Evolutionary conservation across 2,888 invertebrate genomes (phyloP), one percentile per base, ranked within the genome.

Genomic region (Camponotus fellah): DNA sequence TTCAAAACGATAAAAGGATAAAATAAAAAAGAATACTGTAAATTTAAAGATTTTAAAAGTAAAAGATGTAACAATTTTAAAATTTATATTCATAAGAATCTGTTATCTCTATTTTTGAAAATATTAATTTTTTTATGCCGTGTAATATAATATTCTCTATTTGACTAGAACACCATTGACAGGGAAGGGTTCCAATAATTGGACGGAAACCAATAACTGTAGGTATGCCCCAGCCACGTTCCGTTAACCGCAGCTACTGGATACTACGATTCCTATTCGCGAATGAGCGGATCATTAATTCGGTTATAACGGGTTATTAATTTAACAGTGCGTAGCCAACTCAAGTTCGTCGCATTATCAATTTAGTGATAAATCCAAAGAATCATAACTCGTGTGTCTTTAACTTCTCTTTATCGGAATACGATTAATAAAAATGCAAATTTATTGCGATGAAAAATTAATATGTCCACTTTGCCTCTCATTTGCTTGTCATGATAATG

Each of bases 221-320:
- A 77, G 66, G 77, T 82, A 83, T 72, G 64, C 43, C 66, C 64
- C 53, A 83, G 65, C 43, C 85, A 86, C 85, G 83, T 89, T 89
- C 86, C 77, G 82, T 68, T 86, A 85, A 89, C 87, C 88, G 76
- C 71, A 82, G 81, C 72, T 79, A 82, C 75, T 82, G 60, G 85
- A 37, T 85, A 86, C 85, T 86, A 82, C 76, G 83, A 88, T 89
- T 88, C 86, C 84, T 81, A 84, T 60, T 53, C 80, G 83, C 84
- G 82, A 86, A 86, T 74, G 85, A 77, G 64, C 66, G 83, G 84
- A 88, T 89, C 89, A 89, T 89, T 89, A 89, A 89, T 89, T 89
- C 82, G 89, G 88, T 89, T 89, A 89, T 85, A 88, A 71, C 74
- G 86, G 82, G 81, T 88, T 89, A 89, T 89, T 85, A 88, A 89